phyloP scores from a whole-genome alignment of 1,140 invertebrate genomes.

The Drosophila kepulauana region DNA sequence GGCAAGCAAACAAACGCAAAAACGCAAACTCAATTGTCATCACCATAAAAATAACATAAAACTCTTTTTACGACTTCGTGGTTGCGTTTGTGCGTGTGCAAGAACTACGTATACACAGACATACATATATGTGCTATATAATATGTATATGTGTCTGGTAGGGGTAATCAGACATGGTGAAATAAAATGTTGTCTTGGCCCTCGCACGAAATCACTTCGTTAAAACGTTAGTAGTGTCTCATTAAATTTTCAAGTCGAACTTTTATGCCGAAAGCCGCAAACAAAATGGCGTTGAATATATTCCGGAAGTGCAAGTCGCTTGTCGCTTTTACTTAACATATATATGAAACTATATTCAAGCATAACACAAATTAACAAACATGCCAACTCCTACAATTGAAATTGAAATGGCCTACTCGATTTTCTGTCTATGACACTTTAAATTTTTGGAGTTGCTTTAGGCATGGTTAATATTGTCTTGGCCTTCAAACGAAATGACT shows the following conservation, averaged over 20 bases:
- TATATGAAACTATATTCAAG: too few species aligned
- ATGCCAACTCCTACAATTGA: too few species aligned
- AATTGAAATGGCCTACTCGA: too few species aligned
- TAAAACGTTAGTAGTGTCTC: neutral
- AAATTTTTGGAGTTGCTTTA: too few species aligned
- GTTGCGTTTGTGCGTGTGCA: conserved; percentile 57
- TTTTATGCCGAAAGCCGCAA: neutral
- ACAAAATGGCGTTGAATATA: neutral
- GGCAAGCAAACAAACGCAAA: conserved; percentile 50
- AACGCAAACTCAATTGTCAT: conserved; percentile 71
- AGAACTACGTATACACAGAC: conserved; percentile 22
- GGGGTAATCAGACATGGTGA: conserved; percentile 20
- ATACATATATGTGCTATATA: too few species aligned
- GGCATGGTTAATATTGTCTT: too few species aligned
- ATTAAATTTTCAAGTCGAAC: neutral
- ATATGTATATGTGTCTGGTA: neutral
- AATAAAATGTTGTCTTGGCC: conserved; percentile 10
- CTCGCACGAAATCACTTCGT: neutral
- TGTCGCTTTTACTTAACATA: too few species aligned
- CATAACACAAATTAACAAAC: too few species aligned
- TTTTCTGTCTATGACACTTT: too few species aligned
- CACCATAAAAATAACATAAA: conserved; percentile 83
- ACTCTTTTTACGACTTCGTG: conserved; percentile 74
- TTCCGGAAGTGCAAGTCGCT: neutral
- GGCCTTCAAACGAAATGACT: too few species aligned